Evolutionary conservation across 92 coral and sea anemone species (phyloP).

Genomic region (Galaxea fascicularis): DNA sequence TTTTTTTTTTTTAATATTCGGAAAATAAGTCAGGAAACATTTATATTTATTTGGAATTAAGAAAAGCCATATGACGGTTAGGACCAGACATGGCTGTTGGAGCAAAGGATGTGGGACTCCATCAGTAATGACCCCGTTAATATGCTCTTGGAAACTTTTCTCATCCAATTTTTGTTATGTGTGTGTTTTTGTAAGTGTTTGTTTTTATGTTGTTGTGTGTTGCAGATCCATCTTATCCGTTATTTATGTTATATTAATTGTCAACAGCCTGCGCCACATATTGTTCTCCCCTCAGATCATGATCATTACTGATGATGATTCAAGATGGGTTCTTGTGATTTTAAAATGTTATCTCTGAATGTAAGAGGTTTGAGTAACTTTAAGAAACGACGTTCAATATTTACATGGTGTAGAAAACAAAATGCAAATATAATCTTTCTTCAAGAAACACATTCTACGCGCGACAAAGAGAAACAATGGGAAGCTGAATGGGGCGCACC

Average conservation of each 20-base stretch:
- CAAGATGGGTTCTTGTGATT: neutral
- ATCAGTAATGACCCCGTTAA: neutral
- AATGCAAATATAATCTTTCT: neutral
- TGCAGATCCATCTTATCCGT: neutral
- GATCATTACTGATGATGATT: neutral
- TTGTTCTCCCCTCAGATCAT: neutral
- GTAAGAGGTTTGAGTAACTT: neutral
- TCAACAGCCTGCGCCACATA: neutral
- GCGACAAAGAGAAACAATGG: neutral
- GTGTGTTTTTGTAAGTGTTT: neutral
- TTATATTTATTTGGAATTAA: neutral
- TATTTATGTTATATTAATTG: neutral
- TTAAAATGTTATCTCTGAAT: neutral
- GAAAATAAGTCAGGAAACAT: neutral
- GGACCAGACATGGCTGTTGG: constrained; percentile 9
- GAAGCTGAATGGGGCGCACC: neutral
- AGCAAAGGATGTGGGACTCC: neutral
- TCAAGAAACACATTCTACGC: neutral
- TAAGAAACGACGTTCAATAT: constrained; percentile 2
- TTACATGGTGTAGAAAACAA: neutral
- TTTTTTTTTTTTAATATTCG: neutral
- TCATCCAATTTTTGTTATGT: neutral
- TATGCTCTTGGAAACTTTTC: neutral
- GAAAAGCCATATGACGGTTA: neutral
- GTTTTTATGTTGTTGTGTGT: neutral